These are phyloP conservation scores for Ostrea edulis DNA, from an alignment of 1,140 invertebrate species.

Conservation along the genomic window DNA sequence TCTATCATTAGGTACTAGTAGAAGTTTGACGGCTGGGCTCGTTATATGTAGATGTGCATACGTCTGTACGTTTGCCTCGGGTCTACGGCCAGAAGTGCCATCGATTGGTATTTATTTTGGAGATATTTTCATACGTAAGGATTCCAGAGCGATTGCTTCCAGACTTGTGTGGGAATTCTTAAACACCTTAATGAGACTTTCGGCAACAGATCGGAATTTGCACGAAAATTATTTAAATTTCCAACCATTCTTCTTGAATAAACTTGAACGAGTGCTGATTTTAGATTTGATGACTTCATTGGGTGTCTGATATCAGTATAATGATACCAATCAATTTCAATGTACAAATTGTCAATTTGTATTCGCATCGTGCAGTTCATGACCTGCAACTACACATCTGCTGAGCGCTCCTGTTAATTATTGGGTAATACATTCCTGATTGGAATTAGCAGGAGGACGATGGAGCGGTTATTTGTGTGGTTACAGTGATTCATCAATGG, in stretches of 20 bases:
- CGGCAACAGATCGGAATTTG: too few species aligned
- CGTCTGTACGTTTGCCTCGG: background rate
- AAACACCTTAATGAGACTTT: background rate
- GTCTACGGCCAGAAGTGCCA: background rate
- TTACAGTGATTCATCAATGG: conserved; percentile 30
- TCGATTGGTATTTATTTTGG: conserved; percentile 5
- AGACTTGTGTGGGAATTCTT: background rate
- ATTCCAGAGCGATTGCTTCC: background rate
- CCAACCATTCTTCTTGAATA: too few species aligned
- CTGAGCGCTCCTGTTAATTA: conserved; percentile 1
- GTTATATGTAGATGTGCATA: background rate
- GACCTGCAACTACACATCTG: background rate
- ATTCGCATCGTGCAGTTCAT: background rate
- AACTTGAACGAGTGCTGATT: too few species aligned
- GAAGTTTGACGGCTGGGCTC: background rate
- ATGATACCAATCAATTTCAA: too few species aligned
- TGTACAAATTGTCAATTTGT: too few species aligned
- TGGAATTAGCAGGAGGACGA: conserved; percentile 14
- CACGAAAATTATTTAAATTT: too few species aligned
- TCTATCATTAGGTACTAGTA: background rate
- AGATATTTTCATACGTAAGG: background rate
- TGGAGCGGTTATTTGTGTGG: conserved; percentile 1
- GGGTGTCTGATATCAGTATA: too few species aligned
- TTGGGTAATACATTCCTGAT: conserved; percentile 16
- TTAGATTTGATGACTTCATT: too few species aligned